A percentile compares a stretch with the other conserved stretches of the same genome.
Evolutionary conservation across 2,113 vertebrate species (phyloP).

Genomic region (Phalacrocorax brasilianus): DNA sequence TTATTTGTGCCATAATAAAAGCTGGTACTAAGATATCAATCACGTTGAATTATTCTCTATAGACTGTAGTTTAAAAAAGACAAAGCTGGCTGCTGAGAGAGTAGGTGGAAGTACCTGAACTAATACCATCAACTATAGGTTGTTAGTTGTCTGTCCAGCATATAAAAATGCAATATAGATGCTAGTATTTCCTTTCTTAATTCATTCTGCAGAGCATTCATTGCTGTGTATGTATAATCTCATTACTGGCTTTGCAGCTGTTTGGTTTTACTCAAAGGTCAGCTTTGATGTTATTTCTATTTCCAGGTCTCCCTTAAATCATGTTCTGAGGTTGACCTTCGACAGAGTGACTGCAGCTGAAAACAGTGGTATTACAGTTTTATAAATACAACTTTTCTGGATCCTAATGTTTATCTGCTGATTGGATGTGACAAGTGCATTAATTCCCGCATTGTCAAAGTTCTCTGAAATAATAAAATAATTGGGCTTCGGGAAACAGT

Average conservation of each 20-base stretch:
- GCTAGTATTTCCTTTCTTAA: background rate
- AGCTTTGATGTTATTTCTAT: conserved; percentile 43
- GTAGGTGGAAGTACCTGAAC: background rate
- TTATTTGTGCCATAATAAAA: background rate
- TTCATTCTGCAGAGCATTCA: background rate
- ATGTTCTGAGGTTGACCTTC: conserved; percentile 62
- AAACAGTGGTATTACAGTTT: conserved; percentile 19
- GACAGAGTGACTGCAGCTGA: conserved; percentile 14
- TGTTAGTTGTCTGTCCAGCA: background rate
- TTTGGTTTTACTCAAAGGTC: background rate
- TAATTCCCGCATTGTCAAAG: background rate
- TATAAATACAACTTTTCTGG: conserved; percentile 16
- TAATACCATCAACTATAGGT: background rate
- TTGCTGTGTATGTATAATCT: background rate
- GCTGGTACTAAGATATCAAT: background rate
- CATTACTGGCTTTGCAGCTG: conserved; percentile 4
- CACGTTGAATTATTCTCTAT: background rate
- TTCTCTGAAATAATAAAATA: background rate
- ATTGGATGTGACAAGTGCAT: conserved; percentile 56
- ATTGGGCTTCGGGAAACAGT: background rate
- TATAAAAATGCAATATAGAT: background rate
- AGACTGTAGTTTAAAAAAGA: background rate
- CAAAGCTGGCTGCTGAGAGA: background rate
- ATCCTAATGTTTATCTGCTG: conserved; percentile 17
- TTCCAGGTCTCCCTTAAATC: conserved; percentile 53